These are phyloP conservation scores for Gadopsis marmoratus DNA, from an alignment of 2,797 vertebrate genomes.

Conservation along the genomic window DNA sequence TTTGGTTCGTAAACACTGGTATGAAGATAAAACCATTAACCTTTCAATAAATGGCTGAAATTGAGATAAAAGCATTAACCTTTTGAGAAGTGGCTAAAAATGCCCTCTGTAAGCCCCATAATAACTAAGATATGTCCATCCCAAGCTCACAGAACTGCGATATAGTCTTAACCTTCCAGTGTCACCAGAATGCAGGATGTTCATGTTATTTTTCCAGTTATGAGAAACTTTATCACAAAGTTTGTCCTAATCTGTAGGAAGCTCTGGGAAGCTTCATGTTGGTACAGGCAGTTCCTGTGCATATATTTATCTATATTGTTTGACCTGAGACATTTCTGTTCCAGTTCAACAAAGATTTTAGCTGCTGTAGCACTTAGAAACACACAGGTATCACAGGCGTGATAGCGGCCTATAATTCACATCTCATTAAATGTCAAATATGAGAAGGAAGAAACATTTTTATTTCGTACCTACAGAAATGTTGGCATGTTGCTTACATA, in stretches of 20 bases:
- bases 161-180: not conserved
- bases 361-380: not conserved
- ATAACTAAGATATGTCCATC: not conserved
- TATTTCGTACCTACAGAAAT: not conserved
- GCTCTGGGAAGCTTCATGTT: slow-evolving; percentile 50
- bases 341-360: not conserved
- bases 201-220: slow-evolving; percentile 49
- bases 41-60: not conserved
- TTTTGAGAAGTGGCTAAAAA: not conserved
- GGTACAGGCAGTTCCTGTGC: slow-evolving; percentile 12
- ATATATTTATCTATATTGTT: slow-evolving; percentile 8
- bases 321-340: slow-evolving; percentile 16
- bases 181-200: slow-evolving; percentile 21
- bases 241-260: slow-evolving; percentile 51
- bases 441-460: not conserved
- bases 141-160: not conserved
- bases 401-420: not conserved
- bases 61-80: not conserved
- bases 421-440: not conserved
- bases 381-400: not conserved
- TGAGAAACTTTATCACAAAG: slow-evolving; percentile 41
- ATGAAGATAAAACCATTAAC: not conserved
- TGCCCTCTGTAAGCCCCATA: not conserved
- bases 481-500: not conserved
- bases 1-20: not conserved